These are phyloP conservation scores for Promerops cafer DNA, from an alignment of 2,113 vertebrate genomes.

Conservation along the genomic window DNA sequence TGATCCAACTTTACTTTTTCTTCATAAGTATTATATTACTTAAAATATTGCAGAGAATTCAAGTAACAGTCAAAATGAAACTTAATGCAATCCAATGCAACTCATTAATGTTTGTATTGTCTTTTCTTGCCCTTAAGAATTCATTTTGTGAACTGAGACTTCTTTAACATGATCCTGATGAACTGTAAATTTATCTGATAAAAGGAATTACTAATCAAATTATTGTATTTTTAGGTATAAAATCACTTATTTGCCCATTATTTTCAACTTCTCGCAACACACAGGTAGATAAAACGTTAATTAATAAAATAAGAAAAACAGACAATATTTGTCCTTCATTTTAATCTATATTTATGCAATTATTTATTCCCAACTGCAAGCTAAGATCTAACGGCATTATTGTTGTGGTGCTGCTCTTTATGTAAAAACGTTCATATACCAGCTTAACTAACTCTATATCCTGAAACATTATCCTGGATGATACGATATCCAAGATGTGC, in stretches of 20 bases:
- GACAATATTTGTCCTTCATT: background rate
- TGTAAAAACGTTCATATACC: rapidly evolving
- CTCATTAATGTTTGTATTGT: background rate
- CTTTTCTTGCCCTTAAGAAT: background rate
- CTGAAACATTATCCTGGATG: background rate
- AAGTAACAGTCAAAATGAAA: background rate
- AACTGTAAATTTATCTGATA: background rate
- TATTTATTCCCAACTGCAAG: background rate
- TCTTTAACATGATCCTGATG: background rate
- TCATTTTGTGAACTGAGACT: background rate
- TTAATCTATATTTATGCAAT: background rate
- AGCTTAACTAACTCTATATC: background rate
- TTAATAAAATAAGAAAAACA: background rate
- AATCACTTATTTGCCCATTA: background rate
- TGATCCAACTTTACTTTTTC: background rate
- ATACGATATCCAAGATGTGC: rapidly evolving
- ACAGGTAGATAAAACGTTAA: background rate
- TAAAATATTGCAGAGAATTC: background rate
- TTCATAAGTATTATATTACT: background rate
- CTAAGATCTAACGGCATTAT: background rate
- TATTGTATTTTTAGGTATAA: background rate
- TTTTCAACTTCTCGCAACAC: background rate
- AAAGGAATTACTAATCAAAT: background rate
- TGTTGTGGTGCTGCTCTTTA: background rate
- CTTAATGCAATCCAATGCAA: background rate